phyloP scores from a whole-genome alignment of 2,113 vertebrate species.

The Sceloporus tristichus region DNA sequence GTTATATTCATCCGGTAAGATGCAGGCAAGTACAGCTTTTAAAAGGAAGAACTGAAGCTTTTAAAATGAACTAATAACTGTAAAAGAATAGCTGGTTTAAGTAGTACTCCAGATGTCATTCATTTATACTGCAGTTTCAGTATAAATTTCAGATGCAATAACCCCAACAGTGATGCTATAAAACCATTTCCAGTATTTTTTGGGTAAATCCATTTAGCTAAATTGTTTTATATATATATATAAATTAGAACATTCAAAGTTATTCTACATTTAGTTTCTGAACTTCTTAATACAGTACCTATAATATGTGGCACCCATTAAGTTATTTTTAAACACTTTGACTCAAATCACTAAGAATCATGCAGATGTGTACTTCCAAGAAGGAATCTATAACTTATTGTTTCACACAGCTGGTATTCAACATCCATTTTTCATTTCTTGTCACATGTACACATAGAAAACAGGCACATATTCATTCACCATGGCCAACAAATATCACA shows the following conservation, averaged over 20 bases:
- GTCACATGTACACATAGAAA: background rate
- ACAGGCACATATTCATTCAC: background rate
- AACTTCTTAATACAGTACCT: too few species aligned
- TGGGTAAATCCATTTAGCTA: background rate
- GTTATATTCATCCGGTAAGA: background rate
- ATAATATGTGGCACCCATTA: too few species aligned
- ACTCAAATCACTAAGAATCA: background rate
- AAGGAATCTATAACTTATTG: background rate
- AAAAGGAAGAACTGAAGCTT: background rate
- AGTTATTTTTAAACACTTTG: too few species aligned
- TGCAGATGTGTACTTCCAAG: background rate
- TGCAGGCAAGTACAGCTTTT: background rate
- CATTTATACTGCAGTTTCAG: background rate
- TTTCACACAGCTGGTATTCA: background rate
- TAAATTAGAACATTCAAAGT: background rate
- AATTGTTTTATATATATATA: too few species aligned
- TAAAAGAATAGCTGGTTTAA: background rate
- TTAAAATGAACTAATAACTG: constrained; percentile 1
- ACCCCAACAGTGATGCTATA: background rate
- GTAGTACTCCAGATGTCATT: background rate
- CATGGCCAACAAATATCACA: background rate
- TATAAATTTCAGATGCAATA: background rate
- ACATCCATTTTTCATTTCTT: background rate
- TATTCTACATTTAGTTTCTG: too few species aligned
- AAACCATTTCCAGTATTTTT: background rate